These are phyloP conservation scores for Suricata suricatta DNA, from an alignment of 2,113 vertebrate genomes.

Conservation along the genomic window DNA sequence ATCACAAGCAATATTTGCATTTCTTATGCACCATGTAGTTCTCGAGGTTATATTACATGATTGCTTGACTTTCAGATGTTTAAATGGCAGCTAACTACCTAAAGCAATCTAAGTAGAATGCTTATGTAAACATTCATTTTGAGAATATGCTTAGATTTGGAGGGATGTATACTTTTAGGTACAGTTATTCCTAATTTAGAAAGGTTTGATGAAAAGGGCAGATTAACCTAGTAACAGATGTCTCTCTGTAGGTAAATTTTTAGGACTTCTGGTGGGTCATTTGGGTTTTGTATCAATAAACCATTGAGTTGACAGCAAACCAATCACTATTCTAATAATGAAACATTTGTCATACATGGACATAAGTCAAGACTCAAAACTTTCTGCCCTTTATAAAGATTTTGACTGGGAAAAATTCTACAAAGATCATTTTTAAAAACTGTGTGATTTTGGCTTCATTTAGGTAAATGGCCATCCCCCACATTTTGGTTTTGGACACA, in stretches of 20 bases:
- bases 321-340: background rate
- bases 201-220: background rate
- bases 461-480: background rate
- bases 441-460: background rate
- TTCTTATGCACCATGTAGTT: background rate
- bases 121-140: background rate
- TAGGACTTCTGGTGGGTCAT: background rate
- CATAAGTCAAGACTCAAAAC: background rate
- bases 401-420: background rate
- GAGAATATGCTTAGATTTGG: background rate
- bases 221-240: background rate
- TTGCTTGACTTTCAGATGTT: background rate
- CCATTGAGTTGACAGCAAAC: background rate
- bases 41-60: background rate
- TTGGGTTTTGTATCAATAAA: background rate
- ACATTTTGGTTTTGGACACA: background rate
- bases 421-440: background rate
- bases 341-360: background rate
- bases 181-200: background rate
- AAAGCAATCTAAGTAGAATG: background rate
- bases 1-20: slow-evolving; percentile 38
- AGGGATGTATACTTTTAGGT: background rate
- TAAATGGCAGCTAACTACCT: background rate
- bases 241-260: background rate
- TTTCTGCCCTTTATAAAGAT: background rate